These are phyloP conservation scores for Chaetops frenatus DNA, from an alignment of 2,113 vertebrate genomes.

Conservation along the genomic window DNA sequence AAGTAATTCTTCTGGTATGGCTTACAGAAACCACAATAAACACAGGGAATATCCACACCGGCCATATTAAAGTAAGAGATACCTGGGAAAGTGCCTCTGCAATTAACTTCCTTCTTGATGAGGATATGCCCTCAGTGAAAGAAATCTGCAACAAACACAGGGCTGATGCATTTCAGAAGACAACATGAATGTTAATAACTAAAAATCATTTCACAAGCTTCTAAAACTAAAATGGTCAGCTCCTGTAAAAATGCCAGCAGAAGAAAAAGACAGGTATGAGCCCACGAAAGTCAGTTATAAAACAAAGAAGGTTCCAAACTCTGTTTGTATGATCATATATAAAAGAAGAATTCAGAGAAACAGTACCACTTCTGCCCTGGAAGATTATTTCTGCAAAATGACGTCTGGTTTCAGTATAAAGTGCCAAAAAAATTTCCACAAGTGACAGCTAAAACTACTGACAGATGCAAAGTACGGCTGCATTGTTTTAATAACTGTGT, in stretches of 20 bases:
- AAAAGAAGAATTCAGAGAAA: background rate
- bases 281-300: background rate
- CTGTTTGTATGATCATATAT: background rate
- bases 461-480: fast-evolving
- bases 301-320: background rate
- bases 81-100: background rate
- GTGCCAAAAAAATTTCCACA: background rate
- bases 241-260: background rate
- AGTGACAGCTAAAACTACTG: background rate
- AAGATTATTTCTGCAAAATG: background rate
- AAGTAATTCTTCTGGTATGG: background rate
- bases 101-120: background rate
- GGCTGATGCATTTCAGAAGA: background rate
- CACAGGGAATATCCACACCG: background rate
- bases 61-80: background rate
- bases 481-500: background rate
- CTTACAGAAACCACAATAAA: background rate
- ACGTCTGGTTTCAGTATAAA: background rate
- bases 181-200: background rate
- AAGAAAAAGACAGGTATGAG: background rate
- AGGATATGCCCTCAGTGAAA: background rate
- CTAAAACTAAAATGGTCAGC: background rate
- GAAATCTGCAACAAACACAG: background rate
- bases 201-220: background rate
- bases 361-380: background rate